Base-by-base conservation (phyloP, 2,797 vertebrate species). In the Artibeus jamaicensis region DNA sequence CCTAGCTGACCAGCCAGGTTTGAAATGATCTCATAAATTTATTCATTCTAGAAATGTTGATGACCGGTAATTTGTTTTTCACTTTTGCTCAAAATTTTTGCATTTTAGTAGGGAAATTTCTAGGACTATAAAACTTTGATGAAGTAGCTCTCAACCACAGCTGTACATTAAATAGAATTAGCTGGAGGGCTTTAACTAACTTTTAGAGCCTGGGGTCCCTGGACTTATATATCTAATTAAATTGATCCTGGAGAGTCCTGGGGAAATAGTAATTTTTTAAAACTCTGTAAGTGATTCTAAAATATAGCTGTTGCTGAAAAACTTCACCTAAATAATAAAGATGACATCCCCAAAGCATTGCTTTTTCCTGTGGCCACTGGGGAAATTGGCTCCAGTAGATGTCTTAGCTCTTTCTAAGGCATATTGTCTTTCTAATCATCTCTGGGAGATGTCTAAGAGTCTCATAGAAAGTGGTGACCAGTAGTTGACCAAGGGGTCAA, bases 141-240 rank as follows among this genome's bases (percentile, higher is more conserved):
- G 48, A n/a, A 87, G 39, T 48, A 86, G 39, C 59, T 86, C 21
- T 93, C 53, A 89, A 55, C 50, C 14, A 8, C 42, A 70, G 16
- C 0, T 86, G 39, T 19, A 48, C 8, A 53, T 53, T 79, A 65
- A 50, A 94, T 68, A 55, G 59, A 95, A 86, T 83, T 83, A 68
- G 48, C 53, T 15, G 3, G 32, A 65, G 68, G 77, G 42, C 42
- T 65, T 86, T 42, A 83, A 65, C 24, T 57, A 89, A 86, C 29
- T 78, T 3, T 57, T 59, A 44, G 74, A 83, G 3, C 32, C 34
- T 24, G 34, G 42, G 14, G 0, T 76, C 14, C 34, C 32, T 37
- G 50, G 29, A 26, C 46, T 48, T 42, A 86, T 42, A 87, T 48
- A 87, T 37, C 29, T 92, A 71, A 84, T 96, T 91, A 93, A 92